Evolutionary conservation across 2,797 vertebrate species (phyloP).

Genomic region (Lophotriccus pileatus): DNA sequence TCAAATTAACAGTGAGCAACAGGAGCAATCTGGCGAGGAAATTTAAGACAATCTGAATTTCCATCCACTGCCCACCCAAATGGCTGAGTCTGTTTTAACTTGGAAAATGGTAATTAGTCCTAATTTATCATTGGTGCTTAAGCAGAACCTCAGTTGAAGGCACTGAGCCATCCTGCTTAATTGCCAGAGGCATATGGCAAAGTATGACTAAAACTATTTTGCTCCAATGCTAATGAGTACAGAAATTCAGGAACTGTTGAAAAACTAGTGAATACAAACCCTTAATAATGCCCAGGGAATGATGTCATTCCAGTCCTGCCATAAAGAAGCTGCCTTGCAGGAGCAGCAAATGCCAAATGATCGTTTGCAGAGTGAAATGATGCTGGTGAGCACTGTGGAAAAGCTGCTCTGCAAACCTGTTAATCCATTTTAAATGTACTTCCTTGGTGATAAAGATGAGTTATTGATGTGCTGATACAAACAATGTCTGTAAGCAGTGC

Average conservation of each 20-base stretch:
- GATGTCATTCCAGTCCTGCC: neutral
- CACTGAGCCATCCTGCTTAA: neutral
- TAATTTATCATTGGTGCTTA: neutral
- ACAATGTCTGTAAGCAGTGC: neutral
- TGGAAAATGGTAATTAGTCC: neutral
- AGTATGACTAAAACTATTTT: constrained; percentile 19
- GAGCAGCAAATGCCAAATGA: neutral
- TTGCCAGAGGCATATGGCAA: constrained; percentile 18
- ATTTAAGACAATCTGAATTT: neutral
- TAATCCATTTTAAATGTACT: constrained; percentile 15
- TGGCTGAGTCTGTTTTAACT: neutral
- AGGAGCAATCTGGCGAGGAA: neutral
- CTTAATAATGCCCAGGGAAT: neutral
- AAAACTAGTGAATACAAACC: neutral
- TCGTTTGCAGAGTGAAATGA: neutral
- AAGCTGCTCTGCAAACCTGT: neutral
- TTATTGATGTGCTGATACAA: neutral
- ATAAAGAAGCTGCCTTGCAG: neutral
- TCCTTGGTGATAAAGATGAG: neutral
- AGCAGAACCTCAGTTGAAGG: neutral
- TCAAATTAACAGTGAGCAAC: neutral
- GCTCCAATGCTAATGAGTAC: neutral
- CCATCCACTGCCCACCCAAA: neutral
- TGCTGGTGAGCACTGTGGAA: neutral
- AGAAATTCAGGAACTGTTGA: neutral